Base-by-base conservation (phyloP, 2,113 vertebrate species). In the Triplophysa siluroides region DNA sequence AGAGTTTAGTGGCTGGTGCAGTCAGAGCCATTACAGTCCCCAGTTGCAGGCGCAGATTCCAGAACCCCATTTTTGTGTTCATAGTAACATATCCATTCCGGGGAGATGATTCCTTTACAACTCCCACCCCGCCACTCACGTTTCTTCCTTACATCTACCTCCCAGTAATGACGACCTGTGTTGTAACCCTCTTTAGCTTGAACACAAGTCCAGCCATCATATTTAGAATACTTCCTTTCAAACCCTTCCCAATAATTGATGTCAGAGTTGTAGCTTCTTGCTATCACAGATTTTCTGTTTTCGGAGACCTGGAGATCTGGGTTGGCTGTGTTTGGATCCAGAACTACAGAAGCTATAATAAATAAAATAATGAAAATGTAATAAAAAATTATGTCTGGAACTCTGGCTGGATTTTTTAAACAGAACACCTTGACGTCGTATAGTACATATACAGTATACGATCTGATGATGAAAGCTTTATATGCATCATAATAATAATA, bases 111-210 rank as follows among this genome's bases (percentile, higher is more conserved):
- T 93, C 92, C 0, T 50, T 85, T 79, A 94, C 91, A 68, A 94
- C 93, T 0, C 94, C 94, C 0, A 95, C 89, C 89, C 52, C 92
- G 93, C 94, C 94, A 95, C 23, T 93, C 94, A 0, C 84, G 88
- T 4, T 91, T 67, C 0, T 92, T 67, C 0, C 1, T 73, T 9
- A 85, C 87, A 43, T 89, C 83, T 9, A 92, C 91, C 38, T 92
- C 91, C 91, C 91, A 92, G 83, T 83, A 91, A 43, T 88, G 79
- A 3, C 77, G 78, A 6, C 92, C 92, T 0, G 85, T 86, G 13
- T 54, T 38, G 47, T 90, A 92, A 12, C 81, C 50, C 38, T 86
- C 60, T 19, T 0, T 43, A 33, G 89, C 91, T 67, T 90, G 83
- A 2, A 92, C 89, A 50, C 89, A 91, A 0, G 73, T 86, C 80